These are phyloP conservation scores for Pipistrellus kuhlii DNA, from an alignment of 2,797 vertebrate genomes.

Conservation along the genomic window DNA sequence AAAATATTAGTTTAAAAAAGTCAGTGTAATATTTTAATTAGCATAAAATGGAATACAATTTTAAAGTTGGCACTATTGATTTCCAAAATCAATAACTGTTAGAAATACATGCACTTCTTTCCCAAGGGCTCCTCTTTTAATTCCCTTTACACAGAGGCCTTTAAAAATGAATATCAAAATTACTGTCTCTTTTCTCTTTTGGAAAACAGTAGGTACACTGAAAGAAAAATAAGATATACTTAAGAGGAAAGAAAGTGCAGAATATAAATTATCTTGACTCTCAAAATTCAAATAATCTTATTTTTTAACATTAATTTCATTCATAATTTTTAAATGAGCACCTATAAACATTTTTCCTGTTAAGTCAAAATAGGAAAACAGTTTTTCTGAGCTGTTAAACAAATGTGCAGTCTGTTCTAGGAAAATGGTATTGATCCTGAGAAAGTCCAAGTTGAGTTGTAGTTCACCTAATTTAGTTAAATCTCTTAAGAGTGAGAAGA, in stretches of 20 bases:
- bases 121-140: background rate
- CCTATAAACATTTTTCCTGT: background rate
- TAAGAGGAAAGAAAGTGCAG: background rate
- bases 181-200: background rate
- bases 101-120: background rate
- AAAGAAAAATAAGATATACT: background rate
- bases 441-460: background rate
- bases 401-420: background rate
- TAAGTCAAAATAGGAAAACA: background rate
- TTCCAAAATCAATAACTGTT: background rate
- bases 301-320: background rate
- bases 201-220: background rate
- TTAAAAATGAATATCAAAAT: background rate
- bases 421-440: background rate
- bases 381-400: constrained; percentile 2
- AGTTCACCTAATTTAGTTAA: background rate
- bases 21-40: background rate
- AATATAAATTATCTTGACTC: background rate
- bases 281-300: background rate
- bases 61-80: background rate
- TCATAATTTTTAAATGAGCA: background rate
- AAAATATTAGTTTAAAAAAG: constrained; percentile 17
- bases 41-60: constrained; percentile 7
- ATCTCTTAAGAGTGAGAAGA: background rate
- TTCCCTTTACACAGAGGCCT: background rate